Evolutionary conservation across 2,113 vertebrate species (phyloP).

Genomic region (Ictalurus furcatus): DNA sequence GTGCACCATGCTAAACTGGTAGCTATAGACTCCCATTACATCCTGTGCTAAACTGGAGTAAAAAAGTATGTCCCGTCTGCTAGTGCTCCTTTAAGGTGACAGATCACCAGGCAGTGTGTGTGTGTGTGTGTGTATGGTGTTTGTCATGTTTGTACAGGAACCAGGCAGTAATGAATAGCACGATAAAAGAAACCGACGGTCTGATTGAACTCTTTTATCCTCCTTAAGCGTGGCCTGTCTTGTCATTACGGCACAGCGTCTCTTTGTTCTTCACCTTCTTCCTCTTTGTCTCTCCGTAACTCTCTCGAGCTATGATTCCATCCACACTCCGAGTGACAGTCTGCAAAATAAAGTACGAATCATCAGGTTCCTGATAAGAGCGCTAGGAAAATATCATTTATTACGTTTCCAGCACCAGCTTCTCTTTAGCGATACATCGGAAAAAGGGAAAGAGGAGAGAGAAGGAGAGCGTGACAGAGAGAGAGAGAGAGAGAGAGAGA

Average conservation of each 20-base stretch:
- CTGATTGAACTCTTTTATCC: conserved; percentile 22
- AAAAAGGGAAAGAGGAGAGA: neutral
- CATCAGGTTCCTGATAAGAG: neutral
- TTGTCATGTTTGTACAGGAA: conserved; percentile 28
- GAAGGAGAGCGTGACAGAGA: neutral
- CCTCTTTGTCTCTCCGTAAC: neutral
- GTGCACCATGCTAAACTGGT: no score
- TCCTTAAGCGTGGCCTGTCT: conserved; percentile 8
- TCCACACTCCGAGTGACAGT: neutral
- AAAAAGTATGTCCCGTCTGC: neutral
- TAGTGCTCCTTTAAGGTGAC: neutral
- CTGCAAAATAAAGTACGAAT: conserved; percentile 4
- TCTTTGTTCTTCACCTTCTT: conserved; percentile 18
- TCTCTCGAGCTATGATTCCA: neutral
- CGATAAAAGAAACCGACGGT: conserved; percentile 17
- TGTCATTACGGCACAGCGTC: conserved; percentile 8
- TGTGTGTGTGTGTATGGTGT: neutral
- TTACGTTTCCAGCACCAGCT: neutral
- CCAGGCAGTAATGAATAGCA: neutral
- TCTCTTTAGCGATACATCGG: neutral
- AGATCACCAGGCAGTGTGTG: neutral
- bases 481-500: neutral
- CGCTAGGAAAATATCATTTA: neutral
- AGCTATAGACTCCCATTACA: no score
- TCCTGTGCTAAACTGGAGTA: neutral